These are phyloP conservation scores for Eurypyga helias DNA, from an alignment of 2,113 vertebrate genomes.

Conservation along the genomic window DNA sequence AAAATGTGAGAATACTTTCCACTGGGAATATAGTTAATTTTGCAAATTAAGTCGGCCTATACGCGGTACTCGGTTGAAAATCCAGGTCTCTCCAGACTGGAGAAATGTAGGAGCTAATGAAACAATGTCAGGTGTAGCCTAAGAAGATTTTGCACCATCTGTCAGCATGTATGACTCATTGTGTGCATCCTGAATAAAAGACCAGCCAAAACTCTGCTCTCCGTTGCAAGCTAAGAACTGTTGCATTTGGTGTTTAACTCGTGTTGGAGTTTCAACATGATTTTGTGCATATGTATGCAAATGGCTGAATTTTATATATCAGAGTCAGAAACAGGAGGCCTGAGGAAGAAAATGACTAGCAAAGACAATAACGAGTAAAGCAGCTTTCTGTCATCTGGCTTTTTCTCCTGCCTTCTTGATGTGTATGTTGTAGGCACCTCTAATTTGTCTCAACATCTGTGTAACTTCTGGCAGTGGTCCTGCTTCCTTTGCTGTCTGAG, in stretches of 20 bases:
- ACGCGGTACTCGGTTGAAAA: background rate
- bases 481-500: background rate
- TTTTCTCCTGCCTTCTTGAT: background rate
- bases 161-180: background rate
- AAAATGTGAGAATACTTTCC: background rate
- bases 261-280: background rate
- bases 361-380: background rate
- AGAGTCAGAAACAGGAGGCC: background rate
- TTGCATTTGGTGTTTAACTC: background rate
- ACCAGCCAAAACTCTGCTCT: background rate
- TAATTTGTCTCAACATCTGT: background rate
- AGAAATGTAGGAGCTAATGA: background rate
- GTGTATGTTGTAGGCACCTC: accelerated
- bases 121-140: background rate
- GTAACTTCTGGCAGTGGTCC: background rate
- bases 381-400: background rate
- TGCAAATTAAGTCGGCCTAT: background rate
- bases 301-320: background rate
- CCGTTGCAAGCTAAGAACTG: background rate
- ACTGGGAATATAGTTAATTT: background rate
- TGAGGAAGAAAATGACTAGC: background rate
- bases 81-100: background rate
- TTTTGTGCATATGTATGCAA: background rate
- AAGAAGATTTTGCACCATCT: background rate
- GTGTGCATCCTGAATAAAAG: background rate